Base-by-base conservation (phyloP, 2,888 invertebrate species). In the Trypoxylon attenuatum region DNA sequence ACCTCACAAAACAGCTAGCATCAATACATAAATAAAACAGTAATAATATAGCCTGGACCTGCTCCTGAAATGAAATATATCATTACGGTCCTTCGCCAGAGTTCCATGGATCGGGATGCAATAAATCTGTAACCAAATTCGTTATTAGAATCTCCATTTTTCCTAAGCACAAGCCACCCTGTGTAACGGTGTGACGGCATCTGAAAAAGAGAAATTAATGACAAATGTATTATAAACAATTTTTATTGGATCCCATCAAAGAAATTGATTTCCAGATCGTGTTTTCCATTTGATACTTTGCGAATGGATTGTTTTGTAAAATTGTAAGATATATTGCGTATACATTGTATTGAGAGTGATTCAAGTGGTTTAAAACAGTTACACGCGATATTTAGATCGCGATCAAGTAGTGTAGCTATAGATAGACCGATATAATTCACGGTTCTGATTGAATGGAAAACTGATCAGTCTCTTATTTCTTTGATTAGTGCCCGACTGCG, bases 1-100 rank as follows among this genome's bases (percentile, higher is more conserved):
- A 82, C 82, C 82, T 82, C 77, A 64, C 59, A 49, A 64, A 60
- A 65, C 64, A 51, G 71, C 68, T 68, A 71, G 61, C 60, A 70
- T 55, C 60, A 73, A 65, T 41, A 73, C 16, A 72, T 45, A 71
- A 55, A 56, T 50, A 69, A 43, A 62, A 65, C 25, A 66, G 38
- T n/a, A 73, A 53, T 54, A 47, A 69, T 45, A 69, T 46, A 50
- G 41, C 16, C 53, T 54, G 22, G 19, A 52, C 25, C 41, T 38
- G 25, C 13, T 61, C 39, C 71, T 71, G 71, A 19, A 71, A n/a
- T 46, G 33, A 59, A 51, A 33, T 29, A 41, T 55, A 45, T 18
- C 5, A 59, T 71, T 55, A 68, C 3, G 51, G 49, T 55, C 8
- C 27, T 42, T 27, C 22, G 10, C 45, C 22, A 4, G 25, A 1